Evolutionary conservation across 2,888 invertebrate genomes (phyloP).

Genomic region (Aelia acuminata): DNA sequence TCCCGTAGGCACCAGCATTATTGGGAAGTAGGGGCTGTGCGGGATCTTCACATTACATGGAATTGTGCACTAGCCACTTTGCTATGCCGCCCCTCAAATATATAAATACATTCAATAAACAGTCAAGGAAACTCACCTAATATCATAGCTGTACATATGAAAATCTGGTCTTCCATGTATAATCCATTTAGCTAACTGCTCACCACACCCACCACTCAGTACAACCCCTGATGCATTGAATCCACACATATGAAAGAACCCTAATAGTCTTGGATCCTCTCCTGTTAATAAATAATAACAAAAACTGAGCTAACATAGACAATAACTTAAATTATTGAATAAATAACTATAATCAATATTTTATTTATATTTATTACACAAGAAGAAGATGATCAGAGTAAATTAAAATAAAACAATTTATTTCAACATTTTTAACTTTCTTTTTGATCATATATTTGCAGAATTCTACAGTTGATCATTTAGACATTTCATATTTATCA

Average conservation of each 20-base stretch:
- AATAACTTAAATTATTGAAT: neutral
- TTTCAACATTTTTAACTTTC: too few species aligned
- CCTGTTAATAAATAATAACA: constrained; percentile 66
- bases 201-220: constrained; percentile 89
- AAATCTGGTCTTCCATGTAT: constrained; percentile 84
- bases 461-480: too few species aligned
- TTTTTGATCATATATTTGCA: too few species aligned
- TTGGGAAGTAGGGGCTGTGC: too few species aligned
- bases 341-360: neutral
- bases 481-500: too few species aligned
- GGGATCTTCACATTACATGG: too few species aligned
- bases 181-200: constrained; percentile 90
- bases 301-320: neutral
- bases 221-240: constrained; percentile 95
- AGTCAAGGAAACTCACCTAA: constrained; percentile 72
- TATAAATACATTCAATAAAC: neutral
- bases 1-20: too few species aligned
- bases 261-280: constrained; percentile 72
- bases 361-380: constrained; percentile 4
- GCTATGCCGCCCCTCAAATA: too few species aligned
- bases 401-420: too few species aligned
- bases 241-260: constrained; percentile 88
- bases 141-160: constrained; percentile 89
- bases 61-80: too few species aligned
- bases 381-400: too few species aligned